A percentile compares a stretch with the other conserved stretches of the same genome.
phyloP scores from a whole-genome alignment of 2,797 vertebrate genomes.

The Psittacula echo region DNA sequence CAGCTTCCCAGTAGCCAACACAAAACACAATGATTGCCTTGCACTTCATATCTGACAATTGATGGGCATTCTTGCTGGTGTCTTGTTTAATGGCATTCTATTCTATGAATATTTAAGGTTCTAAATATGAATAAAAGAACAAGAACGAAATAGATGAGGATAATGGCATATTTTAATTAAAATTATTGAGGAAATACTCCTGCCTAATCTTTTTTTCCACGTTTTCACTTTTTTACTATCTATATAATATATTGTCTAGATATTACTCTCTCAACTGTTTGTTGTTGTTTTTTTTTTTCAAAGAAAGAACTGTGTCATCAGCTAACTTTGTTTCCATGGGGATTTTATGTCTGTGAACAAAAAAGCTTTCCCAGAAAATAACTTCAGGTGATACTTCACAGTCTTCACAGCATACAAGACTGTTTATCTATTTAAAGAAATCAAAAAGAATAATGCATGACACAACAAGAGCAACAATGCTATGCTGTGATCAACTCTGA shows the following conservation, averaged over 20 bases:
- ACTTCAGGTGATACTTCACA: not conserved
- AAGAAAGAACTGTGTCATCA: not conserved
- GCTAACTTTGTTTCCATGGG: not conserved
- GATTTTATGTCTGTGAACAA: not conserved
- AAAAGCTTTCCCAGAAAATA: not conserved
- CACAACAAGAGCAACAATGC: not conserved
- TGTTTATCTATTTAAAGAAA: not conserved
- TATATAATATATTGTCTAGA: not conserved
- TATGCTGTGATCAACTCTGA: not conserved
- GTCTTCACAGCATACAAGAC: not conserved
- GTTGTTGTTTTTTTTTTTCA: not conserved
- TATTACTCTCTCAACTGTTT: accelerated
- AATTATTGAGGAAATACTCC: not conserved
- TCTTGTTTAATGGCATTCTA: conserved; percentile 35
- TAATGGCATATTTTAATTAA: conserved; percentile 18
- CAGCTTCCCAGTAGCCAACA: conserved; percentile 53
- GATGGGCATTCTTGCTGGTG: conserved; percentile 27
- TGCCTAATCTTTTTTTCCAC: not conserved
- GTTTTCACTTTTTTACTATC: not conserved
- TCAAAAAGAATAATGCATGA: not conserved
- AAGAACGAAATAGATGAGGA: conserved; percentile 3
- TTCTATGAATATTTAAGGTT: conserved; percentile 20
- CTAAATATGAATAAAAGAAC: conserved; percentile 26
- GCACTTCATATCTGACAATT: conserved; percentile 58
- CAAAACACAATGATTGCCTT: conserved; percentile 56